Percentiles rank a stretch among this genome's conserved stretches.
Conservation (phyloP, 2,888 invertebrate genomes). For the Calliopum simillimum region DNA sequence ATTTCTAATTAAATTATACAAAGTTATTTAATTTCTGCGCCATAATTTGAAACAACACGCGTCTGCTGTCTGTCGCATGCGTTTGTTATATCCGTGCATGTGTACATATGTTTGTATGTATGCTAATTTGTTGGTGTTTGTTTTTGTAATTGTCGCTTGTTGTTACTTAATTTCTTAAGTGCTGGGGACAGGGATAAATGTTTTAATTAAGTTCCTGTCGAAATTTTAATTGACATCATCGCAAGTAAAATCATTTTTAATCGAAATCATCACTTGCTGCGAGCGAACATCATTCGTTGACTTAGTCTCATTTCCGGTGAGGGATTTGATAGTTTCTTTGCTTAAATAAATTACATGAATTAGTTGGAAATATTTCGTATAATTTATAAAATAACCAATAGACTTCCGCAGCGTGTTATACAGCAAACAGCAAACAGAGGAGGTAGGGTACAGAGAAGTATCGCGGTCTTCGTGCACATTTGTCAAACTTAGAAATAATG, state of each 20-base stretch:
- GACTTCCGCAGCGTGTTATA: too few relatives aligned
- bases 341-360: not conserved
- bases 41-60: not conserved
- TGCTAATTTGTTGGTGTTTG: slow-evolving; percentile 26
- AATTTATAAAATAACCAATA: too few relatives aligned
- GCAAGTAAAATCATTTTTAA: not conserved
- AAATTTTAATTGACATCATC: slow-evolving; percentile 41
- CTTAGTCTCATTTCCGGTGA: slow-evolving; percentile 17
- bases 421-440: too few relatives aligned
- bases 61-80: slow-evolving; percentile 10
- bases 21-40: not conserved
- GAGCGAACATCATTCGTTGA: not conserved
- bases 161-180: slow-evolving; percentile 36
- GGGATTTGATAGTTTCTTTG: not conserved
- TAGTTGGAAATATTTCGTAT: too few relatives aligned
- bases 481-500: too few relatives aligned
- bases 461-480: too few relatives aligned
- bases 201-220: slow-evolving; percentile 45
- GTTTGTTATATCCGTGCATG: too few relatives aligned
- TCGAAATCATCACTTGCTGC: not conserved
- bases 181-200: slow-evolving; percentile 41
- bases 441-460: too few relatives aligned
- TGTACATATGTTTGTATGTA: too few relatives aligned
- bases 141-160: not conserved
- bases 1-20: slow-evolving; percentile 33